These are phyloP conservation scores for Catonia carolina DNA, from an alignment of 2,888 invertebrate species.

Conservation along the genomic window DNA sequence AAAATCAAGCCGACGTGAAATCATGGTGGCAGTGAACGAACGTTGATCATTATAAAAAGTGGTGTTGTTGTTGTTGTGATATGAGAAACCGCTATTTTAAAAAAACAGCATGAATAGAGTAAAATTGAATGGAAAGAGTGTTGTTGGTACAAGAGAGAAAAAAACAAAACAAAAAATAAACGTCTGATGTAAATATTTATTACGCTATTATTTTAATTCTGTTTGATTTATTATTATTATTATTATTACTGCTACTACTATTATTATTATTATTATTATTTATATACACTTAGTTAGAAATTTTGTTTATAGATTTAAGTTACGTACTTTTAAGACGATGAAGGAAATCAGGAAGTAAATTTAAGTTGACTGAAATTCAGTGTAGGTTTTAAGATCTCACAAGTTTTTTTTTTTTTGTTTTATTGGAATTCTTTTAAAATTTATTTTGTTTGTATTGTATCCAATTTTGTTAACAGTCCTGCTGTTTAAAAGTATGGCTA, in stretches of 20 bases:
- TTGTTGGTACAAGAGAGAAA: background rate
- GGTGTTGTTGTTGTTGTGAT: background rate
- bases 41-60: background rate
- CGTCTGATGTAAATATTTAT: slow-evolving; percentile 1
- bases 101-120: no score
- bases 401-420: no score
- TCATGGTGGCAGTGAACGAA: slow-evolving; percentile 1
- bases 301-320: slow-evolving; percentile 5
- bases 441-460: no score
- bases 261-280: slow-evolving; percentile 8
- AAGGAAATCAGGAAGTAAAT: slow-evolving; percentile 8
- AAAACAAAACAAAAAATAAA: background rate
- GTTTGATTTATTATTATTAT: slow-evolving; percentile 2
- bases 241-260: slow-evolving; percentile 1
- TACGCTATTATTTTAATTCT: no score
- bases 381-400: background rate
- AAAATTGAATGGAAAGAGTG: no score
- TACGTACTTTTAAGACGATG: background rate
- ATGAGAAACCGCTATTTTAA: background rate
- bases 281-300: slow-evolving; percentile 7
- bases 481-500: no score
- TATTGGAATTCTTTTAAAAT: no score
- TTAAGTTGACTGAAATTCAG: slow-evolving; percentile 3
- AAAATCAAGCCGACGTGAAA: background rate
- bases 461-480: no score